Base-by-base conservation (phyloP, 2,797 vertebrate species). In the Macrochelys suwanniensis region DNA sequence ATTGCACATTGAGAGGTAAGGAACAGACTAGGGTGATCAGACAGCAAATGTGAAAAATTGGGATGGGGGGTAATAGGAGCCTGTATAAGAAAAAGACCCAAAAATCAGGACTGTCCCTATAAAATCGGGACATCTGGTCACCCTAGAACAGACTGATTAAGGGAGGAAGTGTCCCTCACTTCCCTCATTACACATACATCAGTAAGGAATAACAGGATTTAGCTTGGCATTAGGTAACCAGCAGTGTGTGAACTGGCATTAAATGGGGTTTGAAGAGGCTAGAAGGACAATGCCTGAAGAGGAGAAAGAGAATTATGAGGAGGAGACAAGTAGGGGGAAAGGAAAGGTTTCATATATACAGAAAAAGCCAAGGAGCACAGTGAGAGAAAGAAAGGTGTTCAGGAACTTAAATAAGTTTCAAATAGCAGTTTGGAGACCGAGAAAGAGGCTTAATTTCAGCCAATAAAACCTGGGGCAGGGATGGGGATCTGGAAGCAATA, bases 201-300 rank as follows among this genome's bases (percentile, higher is more conserved):
- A 28, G 28, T 5, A 15, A 25, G 33, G 26, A 57, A 33, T 26
- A 54, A 74, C 51, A n/a, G 57, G 2, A 47, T 54, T n/a, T 23
- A 23, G 0, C 6, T 65, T 25, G 31, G 49, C 0, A 1, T 13
- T 45, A 26, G 47, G 56, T 28, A 56, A 37, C 37, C 68, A 33
- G 56, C 54, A 77, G 49, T 1, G 0, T 12, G 7, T 7, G 17
- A 31, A 15, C 13, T 54, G 54, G 33, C 47, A 15, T 81, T 26
- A 85, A 11, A n/a, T 25, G 12, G n/a, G 49, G 12, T 16, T 76
- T 12, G 2, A 45, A 42, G 8, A 6, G 5, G n/a, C 31, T 59
- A 26, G 45, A 71, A 17, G 25, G 47, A 71, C 45, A 51, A 84
- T 50, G 57, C 23, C 42, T n/a, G 57, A 59, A 47, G 47, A 33